These are phyloP conservation scores for Melanotus villosus DNA, from an alignment of 2,888 invertebrate genomes.

Conservation along the genomic window DNA sequence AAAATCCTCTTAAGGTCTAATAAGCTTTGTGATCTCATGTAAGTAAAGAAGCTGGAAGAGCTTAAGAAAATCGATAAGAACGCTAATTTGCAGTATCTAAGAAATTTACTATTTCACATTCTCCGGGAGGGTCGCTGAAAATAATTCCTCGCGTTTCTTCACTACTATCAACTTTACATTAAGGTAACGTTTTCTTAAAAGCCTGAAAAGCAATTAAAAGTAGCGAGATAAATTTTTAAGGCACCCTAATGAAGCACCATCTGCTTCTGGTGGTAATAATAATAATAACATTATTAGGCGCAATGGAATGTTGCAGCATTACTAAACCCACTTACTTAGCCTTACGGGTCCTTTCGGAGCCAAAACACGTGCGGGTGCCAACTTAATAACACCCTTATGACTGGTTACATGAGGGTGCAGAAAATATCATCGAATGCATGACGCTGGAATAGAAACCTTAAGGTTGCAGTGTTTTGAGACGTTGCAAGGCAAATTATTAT, in stretches of 20 bases:
- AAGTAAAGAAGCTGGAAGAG: slow-evolving; percentile 24
- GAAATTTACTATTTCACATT: slow-evolving; percentile 4
- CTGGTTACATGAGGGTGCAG: slow-evolving; percentile 35
- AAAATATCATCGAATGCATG: slow-evolving; percentile 35
- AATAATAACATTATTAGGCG: slow-evolving; percentile 41
- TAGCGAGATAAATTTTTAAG: background rate
- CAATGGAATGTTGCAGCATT: slow-evolving; percentile 34
- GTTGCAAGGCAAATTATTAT: slow-evolving; percentile 29
- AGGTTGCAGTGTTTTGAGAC: slow-evolving; percentile 7
- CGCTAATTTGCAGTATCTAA: slow-evolving; percentile 14
- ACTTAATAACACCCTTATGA: slow-evolving; percentile 45
- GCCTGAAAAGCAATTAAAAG: background rate
- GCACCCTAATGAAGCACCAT: slow-evolving; percentile 38
- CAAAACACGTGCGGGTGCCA: slow-evolving; percentile 42
- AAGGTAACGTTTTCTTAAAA: background rate
- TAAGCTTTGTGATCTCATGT: slow-evolving; percentile 23
- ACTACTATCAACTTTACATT: background rate
- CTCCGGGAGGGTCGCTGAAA: background rate
- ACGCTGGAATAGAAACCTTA: slow-evolving; percentile 24
- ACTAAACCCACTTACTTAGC: slow-evolving; percentile 28
- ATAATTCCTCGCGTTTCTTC: background rate
- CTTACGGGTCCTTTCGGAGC: slow-evolving; percentile 31
- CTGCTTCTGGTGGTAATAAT: slow-evolving; percentile 40
- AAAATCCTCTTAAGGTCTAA: slow-evolving; percentile 21
- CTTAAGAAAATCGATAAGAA: slow-evolving; percentile 16